A percentile compares a stretch with the other conserved stretches of the same genome.
Conservation (phyloP, 2,797 vertebrate genomes). For the Rhinogobio ventralis region DNA sequence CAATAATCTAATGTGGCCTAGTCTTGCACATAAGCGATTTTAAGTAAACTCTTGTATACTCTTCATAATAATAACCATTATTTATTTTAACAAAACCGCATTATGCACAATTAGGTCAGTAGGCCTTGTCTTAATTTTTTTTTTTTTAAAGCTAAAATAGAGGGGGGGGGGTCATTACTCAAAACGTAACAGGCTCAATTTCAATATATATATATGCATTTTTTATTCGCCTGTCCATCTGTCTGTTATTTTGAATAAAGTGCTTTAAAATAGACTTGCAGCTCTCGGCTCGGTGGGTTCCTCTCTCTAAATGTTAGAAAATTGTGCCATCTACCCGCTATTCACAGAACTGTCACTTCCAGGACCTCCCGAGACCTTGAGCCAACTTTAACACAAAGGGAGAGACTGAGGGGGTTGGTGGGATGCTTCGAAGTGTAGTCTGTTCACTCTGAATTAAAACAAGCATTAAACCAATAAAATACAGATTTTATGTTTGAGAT, state of each 20-base stretch:
- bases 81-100: not conserved
- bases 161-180: too few relatives aligned
- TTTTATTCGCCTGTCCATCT: slow-evolving; percentile 76
- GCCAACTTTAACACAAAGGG: slow-evolving; percentile 82
- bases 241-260: slow-evolving; percentile 89
- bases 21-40: not conserved
- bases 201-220: slow-evolving; percentile 67
- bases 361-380: slow-evolving; percentile 86
- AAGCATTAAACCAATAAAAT: slow-evolving; percentile 47
- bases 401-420: slow-evolving; percentile 61
- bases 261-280: slow-evolving; percentile 86
- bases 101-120: not conserved
- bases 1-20: not conserved
- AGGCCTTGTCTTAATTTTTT: not conserved
- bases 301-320: slow-evolving; percentile 97
- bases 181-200: not conserved
- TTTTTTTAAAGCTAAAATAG: not conserved
- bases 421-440: slow-evolving; percentile 60
- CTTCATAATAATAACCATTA: not conserved
- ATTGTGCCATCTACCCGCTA: slow-evolving; percentile 99
- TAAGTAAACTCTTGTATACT: not conserved
- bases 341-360: slow-evolving; percentile 94
- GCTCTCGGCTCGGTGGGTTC: slow-evolving; percentile 80
- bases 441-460: slow-evolving; percentile 25
- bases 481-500: slow-evolving; percentile 5